Evolutionary conservation across 2,797 vertebrate species (phyloP), one percentile per base, ranked within the genome.

Genomic region (Ciconia nigra): DNA sequence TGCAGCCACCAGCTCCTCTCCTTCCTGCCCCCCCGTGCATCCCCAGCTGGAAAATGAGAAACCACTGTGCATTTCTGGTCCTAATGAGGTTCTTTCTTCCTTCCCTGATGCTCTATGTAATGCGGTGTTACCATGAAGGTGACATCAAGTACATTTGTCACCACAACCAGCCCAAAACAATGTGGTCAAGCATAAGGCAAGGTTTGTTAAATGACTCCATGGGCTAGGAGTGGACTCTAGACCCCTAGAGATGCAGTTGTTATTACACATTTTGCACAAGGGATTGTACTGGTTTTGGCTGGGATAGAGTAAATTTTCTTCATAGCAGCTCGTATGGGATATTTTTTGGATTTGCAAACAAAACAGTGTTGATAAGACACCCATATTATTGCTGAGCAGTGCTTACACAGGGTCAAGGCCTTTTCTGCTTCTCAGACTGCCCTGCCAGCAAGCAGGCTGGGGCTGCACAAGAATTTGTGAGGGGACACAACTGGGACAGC

Each of bases 371-470:
- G 46, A 21, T 81, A n/a, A 51, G 21, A 57, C 35, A 18, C 11
- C 24, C 17, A 11, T 5, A 0, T 76, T 71, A 1, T 37, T 46
- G 33, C 31, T 66, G 35, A 81, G 1, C 9, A 7, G 28, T 19
- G 29, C 42, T 83, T 58, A 39, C 24, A 13, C n/a, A 59, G 29
- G 2, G 7, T 44, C 16, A 33, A 55, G 11, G 13, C 42, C 33
- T 35, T 76, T 90, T 90, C 25, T 80, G 17, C 21, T 83, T 46
- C 54, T 63, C 25, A 39, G 1, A 2, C 52, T 16, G 4, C 33
- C 14, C 22, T 0, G 2, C 37, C 37, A 59, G 29, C 1, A 3
- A 29, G 17, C 2, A 17, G 44, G 33, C 10, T 55, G 11, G 9
- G 3, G 14, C 15, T 51, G 16, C 37, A 41, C 31, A 61, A 80